Percentiles rank a stretch among this genome's conserved stretches.
phyloP scores from a whole-genome alignment of 2,888 invertebrate species.

The Melinopterus prodromus region DNA sequence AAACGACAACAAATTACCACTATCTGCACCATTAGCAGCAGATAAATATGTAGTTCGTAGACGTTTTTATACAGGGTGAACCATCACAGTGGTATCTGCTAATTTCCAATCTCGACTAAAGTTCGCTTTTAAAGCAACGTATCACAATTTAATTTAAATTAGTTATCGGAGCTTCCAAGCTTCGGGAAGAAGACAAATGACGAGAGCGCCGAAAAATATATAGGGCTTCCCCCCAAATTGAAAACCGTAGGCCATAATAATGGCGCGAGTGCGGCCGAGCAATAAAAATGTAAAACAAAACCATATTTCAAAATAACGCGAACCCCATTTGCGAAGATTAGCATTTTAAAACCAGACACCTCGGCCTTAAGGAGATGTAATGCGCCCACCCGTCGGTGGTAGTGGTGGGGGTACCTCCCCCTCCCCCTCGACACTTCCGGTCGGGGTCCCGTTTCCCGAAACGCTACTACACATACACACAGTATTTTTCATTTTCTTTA shows the following conservation, averaged over 20 bases:
- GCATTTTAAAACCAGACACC: conserved; percentile 63
- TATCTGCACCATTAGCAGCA: neutral
- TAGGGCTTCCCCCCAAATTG: conserved; percentile 51
- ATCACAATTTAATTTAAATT: neutral
- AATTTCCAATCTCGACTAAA: too few species aligned
- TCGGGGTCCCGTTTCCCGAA: conserved; percentile 52
- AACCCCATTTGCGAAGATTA: conserved; percentile 63
- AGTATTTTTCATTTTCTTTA: conserved; percentile 91
- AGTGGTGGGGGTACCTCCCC: neutral
- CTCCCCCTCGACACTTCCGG: conserved; percentile 54
- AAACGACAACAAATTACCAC: too few species aligned
- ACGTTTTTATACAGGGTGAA: neutral
- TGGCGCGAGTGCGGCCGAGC: conserved; percentile 60
- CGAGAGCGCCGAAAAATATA: neutral
- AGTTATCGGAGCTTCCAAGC: conserved; percentile 17
- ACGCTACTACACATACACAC: conserved; percentile 59
- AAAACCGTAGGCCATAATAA: conserved; percentile 54
- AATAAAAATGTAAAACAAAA: conserved; percentile 64
- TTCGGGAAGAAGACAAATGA: neutral
- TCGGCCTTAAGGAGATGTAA: conserved; percentile 61
- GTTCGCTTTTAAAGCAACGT: neutral
- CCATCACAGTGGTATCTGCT: too few species aligned
- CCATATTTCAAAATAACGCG: conserved; percentile 63
- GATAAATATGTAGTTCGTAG: neutral
- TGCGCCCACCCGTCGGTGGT: conserved; percentile 44